Evolutionary conservation across 2,113 vertebrate species (phyloP), one percentile per base, ranked within the genome.

Genomic region (Spea bombifrons): DNA sequence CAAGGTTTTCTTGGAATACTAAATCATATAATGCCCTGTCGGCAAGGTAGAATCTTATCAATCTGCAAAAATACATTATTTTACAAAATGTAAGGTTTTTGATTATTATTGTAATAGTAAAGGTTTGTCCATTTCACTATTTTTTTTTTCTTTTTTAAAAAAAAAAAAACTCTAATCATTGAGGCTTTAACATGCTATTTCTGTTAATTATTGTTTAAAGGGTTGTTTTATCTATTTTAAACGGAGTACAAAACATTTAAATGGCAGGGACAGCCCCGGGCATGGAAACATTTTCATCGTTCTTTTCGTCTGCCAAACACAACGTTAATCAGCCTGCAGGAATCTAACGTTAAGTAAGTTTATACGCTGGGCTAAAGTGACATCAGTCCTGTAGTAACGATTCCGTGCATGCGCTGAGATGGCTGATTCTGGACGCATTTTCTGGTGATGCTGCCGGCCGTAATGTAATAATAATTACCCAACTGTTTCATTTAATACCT

Each of bases 351-450:
- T 52, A 15, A 50, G 67, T 64, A 78, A 43, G 46, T 64, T 71
- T 50, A 71, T 78, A 71, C 8, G 57, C 16, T 17, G 16, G 43
- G 45, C 59, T 71, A 45, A 78, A 64, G 47, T 52, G 67, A 78
- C 67, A 78, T 17, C 45, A 49, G 12, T 46, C 66, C 75, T 5
- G 15, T 7, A 50, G 4, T 16, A 76, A 59, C 69, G 10, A 69
- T 76, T 17, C 75, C 2, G 52, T 15, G 15, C 47, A 49, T 61
- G 66, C 6, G 17, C 13, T 61, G 76, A 17, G 52, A 49, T 9
- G 17, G 76, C 67, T 78, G 71, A 78, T 71, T 78, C 76, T 78
- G 52, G 57, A 63, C 50, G 30, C 30, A 71, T 45, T 71, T 50
- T 7, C 5, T 71, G 68, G 3, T 59, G 5, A 12, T 45, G 53